Percentiles rank a stretch among this genome's conserved stretches.
phyloP scores from a whole-genome alignment of 2,797 vertebrate genomes.

The Gobio occitaniae region DNA sequence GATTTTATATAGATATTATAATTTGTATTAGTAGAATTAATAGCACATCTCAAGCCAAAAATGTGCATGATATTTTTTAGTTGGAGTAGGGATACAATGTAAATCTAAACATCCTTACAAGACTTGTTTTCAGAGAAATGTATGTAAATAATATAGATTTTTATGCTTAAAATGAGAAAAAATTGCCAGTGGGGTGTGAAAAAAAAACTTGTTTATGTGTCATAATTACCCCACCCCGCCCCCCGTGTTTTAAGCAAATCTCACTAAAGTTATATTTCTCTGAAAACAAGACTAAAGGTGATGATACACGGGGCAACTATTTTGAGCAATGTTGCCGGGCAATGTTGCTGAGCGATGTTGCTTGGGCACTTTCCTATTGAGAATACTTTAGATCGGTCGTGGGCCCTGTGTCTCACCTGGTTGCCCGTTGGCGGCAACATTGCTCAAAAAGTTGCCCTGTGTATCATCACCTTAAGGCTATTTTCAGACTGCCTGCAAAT shows the following conservation, averaged over 20 bases:
- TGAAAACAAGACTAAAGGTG: not conserved
- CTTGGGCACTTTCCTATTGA: too few relatives aligned
- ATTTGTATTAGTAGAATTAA: not conserved
- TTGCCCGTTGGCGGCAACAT: too few relatives aligned
- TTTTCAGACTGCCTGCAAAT: not conserved
- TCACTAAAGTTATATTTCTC: not conserved
- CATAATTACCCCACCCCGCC: too few relatives aligned
- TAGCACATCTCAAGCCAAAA: not conserved
- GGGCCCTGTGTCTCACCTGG: too few relatives aligned
- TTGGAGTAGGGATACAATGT: not conserved
- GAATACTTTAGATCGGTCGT: too few relatives aligned
- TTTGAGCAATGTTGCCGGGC: too few relatives aligned
- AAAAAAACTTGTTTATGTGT: not conserved
- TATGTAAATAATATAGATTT: too few relatives aligned
- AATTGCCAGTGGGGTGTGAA: not conserved
- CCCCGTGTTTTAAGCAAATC: not conserved
- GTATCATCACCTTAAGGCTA: not conserved
- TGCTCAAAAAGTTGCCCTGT: too few relatives aligned
- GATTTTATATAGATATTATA: not conserved
- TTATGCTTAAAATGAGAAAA: not conserved
- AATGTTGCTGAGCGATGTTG: too few relatives aligned
- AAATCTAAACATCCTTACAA: not conserved
- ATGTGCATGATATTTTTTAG: not conserved
- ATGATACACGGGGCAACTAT: too few relatives aligned
- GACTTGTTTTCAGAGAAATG: too few relatives aligned